These are phyloP conservation scores for Trichopoda pennipes DNA, from an alignment of 2,888 invertebrate species.

Conservation along the genomic window DNA sequence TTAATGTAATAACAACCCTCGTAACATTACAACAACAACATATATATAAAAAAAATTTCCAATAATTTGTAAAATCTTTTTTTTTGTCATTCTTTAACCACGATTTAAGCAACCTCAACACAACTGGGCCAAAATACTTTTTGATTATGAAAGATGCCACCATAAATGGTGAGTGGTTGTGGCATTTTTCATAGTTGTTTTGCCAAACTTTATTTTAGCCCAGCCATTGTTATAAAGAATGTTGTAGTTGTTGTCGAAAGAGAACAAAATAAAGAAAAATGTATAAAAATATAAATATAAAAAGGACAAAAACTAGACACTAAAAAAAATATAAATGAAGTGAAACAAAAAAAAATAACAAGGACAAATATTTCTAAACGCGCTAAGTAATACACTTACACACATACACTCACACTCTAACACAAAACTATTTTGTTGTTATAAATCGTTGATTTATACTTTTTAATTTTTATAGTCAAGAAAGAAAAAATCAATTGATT, in stretches of 20 bases:
- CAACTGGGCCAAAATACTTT: constrained; percentile 15
- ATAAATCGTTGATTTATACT: constrained; percentile 53
- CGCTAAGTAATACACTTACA: neutral
- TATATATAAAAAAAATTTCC: neutral
- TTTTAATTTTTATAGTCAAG: constrained; percentile 40
- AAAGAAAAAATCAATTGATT: constrained; percentile 56
- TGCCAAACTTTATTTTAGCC: constrained; percentile 36
- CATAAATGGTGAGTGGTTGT: constrained; percentile 9
- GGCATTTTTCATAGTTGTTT: constrained; percentile 3
- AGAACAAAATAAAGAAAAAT: neutral
- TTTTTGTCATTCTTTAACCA: neutral
- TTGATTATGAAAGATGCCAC: constrained; percentile 36
- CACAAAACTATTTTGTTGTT: constrained; percentile 20
- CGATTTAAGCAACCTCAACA: constrained; percentile 29
- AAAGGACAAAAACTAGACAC: neutral
- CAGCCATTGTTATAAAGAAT: constrained; percentile 8
- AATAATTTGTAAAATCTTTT: neutral
- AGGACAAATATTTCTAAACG: constrained; percentile 43
- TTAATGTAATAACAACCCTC: neutral
- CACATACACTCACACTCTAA: neutral
- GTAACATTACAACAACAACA: constrained; percentile 25
- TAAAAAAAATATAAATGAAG: neutral
- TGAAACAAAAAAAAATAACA: constrained; percentile 6
- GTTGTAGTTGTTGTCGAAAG: neutral
- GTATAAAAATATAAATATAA: neutral